Percentiles rank a stretch among this genome's conserved stretches.
phyloP scores from a whole-genome alignment of 2,113 vertebrate genomes.

The Struthidea cinerea region DNA sequence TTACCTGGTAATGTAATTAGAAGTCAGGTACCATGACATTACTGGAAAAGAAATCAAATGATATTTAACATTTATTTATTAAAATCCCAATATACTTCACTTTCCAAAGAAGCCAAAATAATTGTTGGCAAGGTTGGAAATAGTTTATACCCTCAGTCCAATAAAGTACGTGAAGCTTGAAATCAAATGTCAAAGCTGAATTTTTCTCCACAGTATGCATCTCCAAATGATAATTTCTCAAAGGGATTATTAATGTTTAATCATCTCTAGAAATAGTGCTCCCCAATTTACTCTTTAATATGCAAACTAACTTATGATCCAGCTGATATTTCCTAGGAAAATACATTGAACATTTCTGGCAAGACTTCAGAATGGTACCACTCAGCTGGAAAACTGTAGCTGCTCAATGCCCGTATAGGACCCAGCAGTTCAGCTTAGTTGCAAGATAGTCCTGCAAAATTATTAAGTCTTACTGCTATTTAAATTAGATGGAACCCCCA shows the following conservation, averaged over 20 bases:
- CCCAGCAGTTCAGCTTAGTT: not conserved
- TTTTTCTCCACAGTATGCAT: not conserved
- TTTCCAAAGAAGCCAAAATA: not conserved
- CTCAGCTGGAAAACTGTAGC: not conserved
- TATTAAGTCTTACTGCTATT: not conserved
- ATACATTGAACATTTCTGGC: not conserved
- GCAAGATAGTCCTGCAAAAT: not conserved
- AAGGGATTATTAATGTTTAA: not conserved
- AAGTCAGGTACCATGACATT: not conserved
- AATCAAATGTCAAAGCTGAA: conserved; percentile 31
- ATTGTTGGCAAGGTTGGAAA: not conserved
- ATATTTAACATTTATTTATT: conserved; percentile 34
- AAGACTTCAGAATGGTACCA: not conserved
- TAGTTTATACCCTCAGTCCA: not conserved
- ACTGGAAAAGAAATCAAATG: conserved; percentile 13
- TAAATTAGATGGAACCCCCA: not conserved
- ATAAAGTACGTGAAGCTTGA: not conserved
- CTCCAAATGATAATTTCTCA: not conserved
- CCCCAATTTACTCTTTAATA: not conserved
- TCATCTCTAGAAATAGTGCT: not conserved
- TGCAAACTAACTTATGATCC: not conserved
- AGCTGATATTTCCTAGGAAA: not conserved
- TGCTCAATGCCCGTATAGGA: not conserved
- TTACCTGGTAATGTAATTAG: not conserved
- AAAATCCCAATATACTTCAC: not conserved